A percentile compares a stretch with the other conserved stretches of the same genome.
Evolutionary conservation across 1,140 invertebrate genomes (phyloP).

Genomic region (Drosophila melanica): DNA sequence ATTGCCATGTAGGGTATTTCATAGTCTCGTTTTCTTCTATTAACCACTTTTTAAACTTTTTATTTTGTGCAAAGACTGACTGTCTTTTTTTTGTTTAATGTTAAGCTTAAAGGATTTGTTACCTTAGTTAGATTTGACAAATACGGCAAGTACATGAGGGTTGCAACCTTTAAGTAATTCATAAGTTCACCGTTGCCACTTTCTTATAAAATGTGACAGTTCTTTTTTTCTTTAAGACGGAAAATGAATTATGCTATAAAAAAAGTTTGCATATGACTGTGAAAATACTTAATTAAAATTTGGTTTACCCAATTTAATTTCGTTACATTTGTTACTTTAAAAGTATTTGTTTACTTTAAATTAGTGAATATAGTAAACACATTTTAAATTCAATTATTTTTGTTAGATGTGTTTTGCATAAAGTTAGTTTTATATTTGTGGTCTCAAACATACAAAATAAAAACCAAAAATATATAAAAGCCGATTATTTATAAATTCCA

Average conservation of each 20-base stretch:
- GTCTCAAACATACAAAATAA: no score
- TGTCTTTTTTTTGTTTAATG: conserved; percentile 14
- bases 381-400: no score
- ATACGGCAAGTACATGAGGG: conserved; percentile 5
- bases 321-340: no score
- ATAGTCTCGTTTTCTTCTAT: background rate
- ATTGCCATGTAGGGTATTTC: background rate
- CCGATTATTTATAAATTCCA: no score
- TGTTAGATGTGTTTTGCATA: no score
- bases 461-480: no score
- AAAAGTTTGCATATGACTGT: no score
- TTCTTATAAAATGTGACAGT: background rate
- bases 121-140: conserved; percentile 19
- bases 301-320: no score
- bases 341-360: no score
- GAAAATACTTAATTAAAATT: no score
- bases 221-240: background rate
- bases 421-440: no score
- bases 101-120: conserved; percentile 30
- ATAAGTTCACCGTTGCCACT: background rate
- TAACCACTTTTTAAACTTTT: background rate
- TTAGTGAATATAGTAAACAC: no score
- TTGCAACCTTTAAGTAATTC: background rate
- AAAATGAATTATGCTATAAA: background rate
- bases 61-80: background rate